These are phyloP conservation scores for Drosophila ustulata DNA, from an alignment of 2,888 invertebrate species.

Conservation along the genomic window DNA sequence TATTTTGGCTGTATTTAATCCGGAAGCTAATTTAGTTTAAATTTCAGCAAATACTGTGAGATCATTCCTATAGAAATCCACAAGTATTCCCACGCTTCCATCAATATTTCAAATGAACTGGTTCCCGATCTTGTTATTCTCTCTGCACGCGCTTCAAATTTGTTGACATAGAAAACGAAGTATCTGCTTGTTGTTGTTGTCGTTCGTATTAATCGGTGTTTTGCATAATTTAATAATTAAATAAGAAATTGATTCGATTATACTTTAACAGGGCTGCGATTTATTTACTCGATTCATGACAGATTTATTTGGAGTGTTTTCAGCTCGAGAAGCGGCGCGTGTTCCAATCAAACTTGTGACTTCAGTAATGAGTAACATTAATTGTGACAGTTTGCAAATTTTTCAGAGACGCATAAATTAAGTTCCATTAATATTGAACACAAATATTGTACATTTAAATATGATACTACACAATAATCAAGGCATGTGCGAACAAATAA, in stretches of 20 bases:
- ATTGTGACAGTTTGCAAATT: no score
- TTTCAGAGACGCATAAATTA: no score
- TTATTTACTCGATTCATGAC: not conserved
- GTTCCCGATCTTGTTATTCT: constrained; percentile 20
- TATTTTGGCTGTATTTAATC: not conserved
- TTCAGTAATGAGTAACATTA: no score
- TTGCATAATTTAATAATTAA: constrained; percentile 30
- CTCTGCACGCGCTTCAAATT: constrained; percentile 6
- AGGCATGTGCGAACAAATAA: no score
- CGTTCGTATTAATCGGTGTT: constrained; percentile 11
- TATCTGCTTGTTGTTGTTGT: no score
- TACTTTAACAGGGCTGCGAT: not conserved
- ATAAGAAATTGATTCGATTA: not conserved
- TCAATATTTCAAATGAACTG: constrained; percentile 27
- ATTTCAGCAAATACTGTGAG: constrained; percentile 34
- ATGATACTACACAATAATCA: no score
- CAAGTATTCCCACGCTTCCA: constrained; percentile 50
- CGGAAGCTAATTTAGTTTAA: constrained; percentile 14
- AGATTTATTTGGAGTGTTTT: not conserved
- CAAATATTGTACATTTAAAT: no score
- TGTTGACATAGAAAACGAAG: not conserved
- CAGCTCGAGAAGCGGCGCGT: no score
- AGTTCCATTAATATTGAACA: no score
- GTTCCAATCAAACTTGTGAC: no score
- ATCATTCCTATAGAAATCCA: constrained; percentile 29